Percentiles rank a stretch among this genome's conserved stretches.
Conservation (phyloP, 2,888 invertebrate genomes). For the Pyralis farinalis region DNA sequence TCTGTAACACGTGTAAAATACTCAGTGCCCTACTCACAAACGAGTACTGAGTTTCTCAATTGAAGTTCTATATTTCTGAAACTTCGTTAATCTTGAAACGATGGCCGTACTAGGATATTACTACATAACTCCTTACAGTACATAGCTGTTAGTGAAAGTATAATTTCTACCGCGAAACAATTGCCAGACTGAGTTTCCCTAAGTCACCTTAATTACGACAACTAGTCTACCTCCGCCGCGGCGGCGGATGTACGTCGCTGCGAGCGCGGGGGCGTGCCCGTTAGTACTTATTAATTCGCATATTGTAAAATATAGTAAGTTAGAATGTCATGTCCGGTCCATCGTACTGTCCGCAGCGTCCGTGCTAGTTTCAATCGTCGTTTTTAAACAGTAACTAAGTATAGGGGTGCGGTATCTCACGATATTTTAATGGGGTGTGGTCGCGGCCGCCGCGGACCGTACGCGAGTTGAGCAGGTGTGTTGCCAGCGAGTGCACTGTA, state of each 20-base stretch:
- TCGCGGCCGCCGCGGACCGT: conserved; percentile 11
- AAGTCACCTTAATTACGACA: conserved; percentile 30
- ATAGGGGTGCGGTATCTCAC: too few species aligned
- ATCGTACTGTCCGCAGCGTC: conserved; percentile 29
- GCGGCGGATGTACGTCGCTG: conserved; percentile 6
- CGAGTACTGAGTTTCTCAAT: too few species aligned
- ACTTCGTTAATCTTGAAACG: too few species aligned
- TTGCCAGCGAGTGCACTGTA: conserved; percentile 56
- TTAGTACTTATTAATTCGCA: conserved; percentile 43
- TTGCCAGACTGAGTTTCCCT: conserved; percentile 53
- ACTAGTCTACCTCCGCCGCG: conserved; percentile 38
- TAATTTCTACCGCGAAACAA: conserved; percentile 25
- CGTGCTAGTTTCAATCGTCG: conserved; percentile 3
- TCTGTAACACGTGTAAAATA: too few species aligned
- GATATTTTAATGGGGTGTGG: too few species aligned
- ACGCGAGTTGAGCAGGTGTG: conserved; percentile 26
- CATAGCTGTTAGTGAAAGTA: conserved; percentile 6
- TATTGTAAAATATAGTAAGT: conserved; percentile 49
- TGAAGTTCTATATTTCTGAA: too few species aligned
- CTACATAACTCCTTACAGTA: background rate
- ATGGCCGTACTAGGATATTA: conserved; percentile 1
- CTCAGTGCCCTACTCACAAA: too few species aligned
- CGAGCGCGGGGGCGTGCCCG: conserved; percentile 15
- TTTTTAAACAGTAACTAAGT: too few species aligned
- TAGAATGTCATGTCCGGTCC: conserved; percentile 57